Conservation (phyloP, 2,888 invertebrate species). For the Lithophane socia region DNA sequence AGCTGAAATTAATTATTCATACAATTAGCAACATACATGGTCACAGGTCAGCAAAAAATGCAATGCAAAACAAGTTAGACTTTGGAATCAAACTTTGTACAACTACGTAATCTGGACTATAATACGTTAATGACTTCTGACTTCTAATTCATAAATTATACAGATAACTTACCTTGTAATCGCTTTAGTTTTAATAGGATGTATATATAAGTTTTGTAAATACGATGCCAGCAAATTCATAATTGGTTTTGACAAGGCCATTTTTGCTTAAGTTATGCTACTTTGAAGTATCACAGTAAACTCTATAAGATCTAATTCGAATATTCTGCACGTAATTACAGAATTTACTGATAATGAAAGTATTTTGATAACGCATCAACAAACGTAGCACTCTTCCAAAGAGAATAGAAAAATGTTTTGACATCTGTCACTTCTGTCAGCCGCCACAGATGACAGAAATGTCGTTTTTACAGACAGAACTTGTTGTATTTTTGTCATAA, state of each 20-base stretch:
- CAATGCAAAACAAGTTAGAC: constrained; percentile 44
- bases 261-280: constrained; percentile 69
- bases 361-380: constrained; percentile 61
- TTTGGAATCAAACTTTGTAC: constrained; percentile 58
- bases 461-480: too few species aligned
- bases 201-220: constrained; percentile 93
- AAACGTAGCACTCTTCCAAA: constrained; percentile 39
- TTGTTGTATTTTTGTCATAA: not conserved
- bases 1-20: constrained; percentile 87
- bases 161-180: constrained; percentile 92
- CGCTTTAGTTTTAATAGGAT: constrained; percentile 95
- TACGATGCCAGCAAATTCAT: constrained; percentile 93
- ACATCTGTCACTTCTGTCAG: constrained; percentile 5
- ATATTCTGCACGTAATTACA: constrained; percentile 55
- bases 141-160: constrained; percentile 12
- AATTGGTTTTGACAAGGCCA: constrained; percentile 94
- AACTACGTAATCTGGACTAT: constrained; percentile 27
- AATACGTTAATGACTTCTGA: constrained; percentile 11
- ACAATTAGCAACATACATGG: not conserved
- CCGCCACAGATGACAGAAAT: constrained; percentile 17
- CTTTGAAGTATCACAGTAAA: constrained; percentile 51
- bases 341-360: constrained; percentile 56
- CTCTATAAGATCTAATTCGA: constrained; percentile 45
- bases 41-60: constrained; percentile 18
- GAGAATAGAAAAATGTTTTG: constrained; percentile 21